Evolutionary conservation across 1,140 invertebrate species (phyloP).

Genomic region (Nomia melanderi): DNA sequence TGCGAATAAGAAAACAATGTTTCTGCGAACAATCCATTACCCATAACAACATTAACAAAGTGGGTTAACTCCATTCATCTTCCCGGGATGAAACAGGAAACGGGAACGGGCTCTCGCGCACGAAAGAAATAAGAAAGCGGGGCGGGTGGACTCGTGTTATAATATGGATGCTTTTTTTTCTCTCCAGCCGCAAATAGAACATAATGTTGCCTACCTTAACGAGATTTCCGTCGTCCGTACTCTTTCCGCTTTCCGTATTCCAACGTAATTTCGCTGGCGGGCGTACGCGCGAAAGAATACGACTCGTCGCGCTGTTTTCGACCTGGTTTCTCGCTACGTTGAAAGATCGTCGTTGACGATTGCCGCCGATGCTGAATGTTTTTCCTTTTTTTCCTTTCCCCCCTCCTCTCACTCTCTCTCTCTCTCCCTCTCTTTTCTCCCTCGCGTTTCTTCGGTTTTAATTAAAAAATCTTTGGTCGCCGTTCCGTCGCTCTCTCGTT

Average conservation of each 20-base stretch:
- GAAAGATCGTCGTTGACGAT: conserved; percentile 31
- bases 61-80: conserved; percentile 54
- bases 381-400: too few relatives aligned
- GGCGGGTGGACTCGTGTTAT: conserved; percentile 1
- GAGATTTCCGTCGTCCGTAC: conserved; percentile 29
- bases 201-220: conserved; percentile 39
- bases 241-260: conserved; percentile 11
- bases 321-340: neutral
- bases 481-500: neutral
- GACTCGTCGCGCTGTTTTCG: conserved; percentile 9
- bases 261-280: conserved; percentile 15
- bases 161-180: conserved; percentile 3
- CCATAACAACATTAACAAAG: conserved; percentile 58
- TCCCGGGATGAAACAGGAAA: conserved; percentile 14
- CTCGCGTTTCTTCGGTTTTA: conserved; percentile 31
- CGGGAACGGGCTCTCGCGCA: conserved; percentile 3
- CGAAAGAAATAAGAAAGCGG: conserved; percentile 3
- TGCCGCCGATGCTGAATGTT: conserved; percentile 34
- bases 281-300: conserved; percentile 21
- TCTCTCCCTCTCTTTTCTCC: too few relatives aligned
- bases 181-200: neutral
- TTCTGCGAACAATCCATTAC: conserved; percentile 28
- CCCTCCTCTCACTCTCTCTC: too few relatives aligned
- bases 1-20: conserved; percentile 48
- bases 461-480: conserved; percentile 35